Conservation (phyloP, 2,888 invertebrate genomes). For the Cyclophora punctaria region DNA sequence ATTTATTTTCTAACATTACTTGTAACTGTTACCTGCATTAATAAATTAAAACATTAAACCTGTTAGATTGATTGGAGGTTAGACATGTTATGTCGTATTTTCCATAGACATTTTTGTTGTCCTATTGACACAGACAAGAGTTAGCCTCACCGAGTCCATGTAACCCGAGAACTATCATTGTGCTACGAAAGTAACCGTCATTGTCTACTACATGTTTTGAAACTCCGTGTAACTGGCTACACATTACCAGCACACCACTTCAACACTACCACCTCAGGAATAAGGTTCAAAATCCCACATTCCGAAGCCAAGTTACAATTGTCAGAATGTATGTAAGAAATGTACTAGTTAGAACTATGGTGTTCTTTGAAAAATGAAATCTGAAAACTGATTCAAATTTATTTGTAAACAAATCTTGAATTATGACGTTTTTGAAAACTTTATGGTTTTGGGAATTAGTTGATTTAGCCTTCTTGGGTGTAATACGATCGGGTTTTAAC, state of each 20-base stretch:
- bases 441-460: too few species aligned
- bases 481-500: too few species aligned
- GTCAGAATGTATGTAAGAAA: constrained; percentile 24
- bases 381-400: constrained; percentile 3
- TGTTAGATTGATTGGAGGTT: too few species aligned
- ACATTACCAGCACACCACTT: constrained; percentile 1
- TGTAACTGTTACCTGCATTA: too few species aligned
- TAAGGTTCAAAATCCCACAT: constrained; percentile 3
- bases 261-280: neutral
- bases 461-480: too few species aligned
- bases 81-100: neutral
- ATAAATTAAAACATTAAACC: too few species aligned
- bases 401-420: too few species aligned
- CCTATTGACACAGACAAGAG: constrained; percentile 3
- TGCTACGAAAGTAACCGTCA: constrained; percentile 33
- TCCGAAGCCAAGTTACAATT: neutral
- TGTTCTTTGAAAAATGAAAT: constrained; percentile 9
- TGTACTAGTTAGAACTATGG: constrained; percentile 24
- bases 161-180: constrained; percentile 29
- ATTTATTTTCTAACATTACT: too few species aligned
- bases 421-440: too few species aligned
- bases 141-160: constrained; percentile 9
- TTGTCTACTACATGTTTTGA: constrained; percentile 52
- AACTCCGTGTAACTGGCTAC: constrained; percentile 24
- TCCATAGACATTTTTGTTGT: neutral